A percentile compares a stretch with the other conserved stretches of the same genome.
Evolutionary conservation across 2,888 invertebrate species (phyloP).

Genomic region (Clanis bilineata): DNA sequence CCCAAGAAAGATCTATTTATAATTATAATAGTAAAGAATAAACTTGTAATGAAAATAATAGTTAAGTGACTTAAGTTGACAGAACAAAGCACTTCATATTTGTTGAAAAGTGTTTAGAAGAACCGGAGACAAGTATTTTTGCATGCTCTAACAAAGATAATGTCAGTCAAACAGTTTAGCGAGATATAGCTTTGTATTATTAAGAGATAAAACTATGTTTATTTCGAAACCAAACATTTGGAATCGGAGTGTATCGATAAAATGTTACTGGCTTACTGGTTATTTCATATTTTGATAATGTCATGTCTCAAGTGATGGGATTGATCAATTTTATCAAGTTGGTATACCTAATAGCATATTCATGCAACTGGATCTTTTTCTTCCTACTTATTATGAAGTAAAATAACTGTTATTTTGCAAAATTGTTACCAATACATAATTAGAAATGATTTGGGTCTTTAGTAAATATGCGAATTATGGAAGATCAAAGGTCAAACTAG

Average conservation of each 20-base stretch:
- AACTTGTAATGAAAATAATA: neutral
- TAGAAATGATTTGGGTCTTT: too few species aligned
- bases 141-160: constrained; percentile 7
- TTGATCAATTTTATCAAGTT: constrained; percentile 6
- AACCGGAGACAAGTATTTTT: neutral
- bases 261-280: constrained; percentile 22
- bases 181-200: neutral
- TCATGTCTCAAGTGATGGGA: constrained; percentile 33
- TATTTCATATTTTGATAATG: constrained; percentile 37
- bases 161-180: neutral
- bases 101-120: neutral
- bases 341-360: neutral
- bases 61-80: neutral
- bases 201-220: neutral
- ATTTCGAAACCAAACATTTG: constrained; percentile 16
- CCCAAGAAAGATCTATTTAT: neutral
- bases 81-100: neutral
- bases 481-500: too few species aligned
- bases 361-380: neutral
- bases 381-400: too few species aligned
- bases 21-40: neutral
- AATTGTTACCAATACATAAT: too few species aligned
- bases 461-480: too few species aligned
- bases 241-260: constrained; percentile 17
- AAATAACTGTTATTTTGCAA: too few species aligned